Percentiles rank a stretch among this genome's conserved stretches.
Conservation (phyloP, 2,113 vertebrate genomes). For the Furnarius figulus region DNA sequence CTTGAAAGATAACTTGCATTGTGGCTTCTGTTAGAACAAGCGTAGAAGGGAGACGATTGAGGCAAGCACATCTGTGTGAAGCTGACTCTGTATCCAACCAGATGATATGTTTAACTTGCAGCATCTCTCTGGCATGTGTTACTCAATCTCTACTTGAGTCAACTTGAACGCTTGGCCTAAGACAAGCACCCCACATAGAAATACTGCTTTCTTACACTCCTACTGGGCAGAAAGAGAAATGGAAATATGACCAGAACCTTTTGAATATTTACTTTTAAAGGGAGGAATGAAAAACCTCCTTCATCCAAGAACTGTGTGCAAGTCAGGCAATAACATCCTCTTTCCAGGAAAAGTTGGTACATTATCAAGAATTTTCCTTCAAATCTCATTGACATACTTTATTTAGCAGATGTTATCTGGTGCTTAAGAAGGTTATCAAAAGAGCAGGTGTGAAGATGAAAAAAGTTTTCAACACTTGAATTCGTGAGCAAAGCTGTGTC, state of each 20-base stretch:
- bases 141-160: background rate
- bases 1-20: background rate
- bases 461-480: background rate
- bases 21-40: background rate
- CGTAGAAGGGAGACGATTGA: background rate
- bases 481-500: background rate
- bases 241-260: constrained; percentile 2
- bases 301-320: background rate
- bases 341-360: constrained; percentile 5
- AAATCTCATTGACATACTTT: background rate
- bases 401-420: background rate
- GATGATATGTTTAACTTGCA: background rate
- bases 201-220: constrained; percentile 35
- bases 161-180: background rate
- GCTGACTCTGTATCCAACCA: background rate
- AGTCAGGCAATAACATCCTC: background rate
- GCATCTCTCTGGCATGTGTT: background rate
- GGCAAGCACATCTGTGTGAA: background rate
- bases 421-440: background rate
- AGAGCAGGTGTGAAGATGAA: background rate
- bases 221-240: background rate
- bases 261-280: constrained; percentile 29
- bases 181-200: background rate
- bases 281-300: background rate
- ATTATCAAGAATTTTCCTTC: background rate